Conservation (phyloP, 2,888 invertebrate species). For the Philereme transversata region DNA sequence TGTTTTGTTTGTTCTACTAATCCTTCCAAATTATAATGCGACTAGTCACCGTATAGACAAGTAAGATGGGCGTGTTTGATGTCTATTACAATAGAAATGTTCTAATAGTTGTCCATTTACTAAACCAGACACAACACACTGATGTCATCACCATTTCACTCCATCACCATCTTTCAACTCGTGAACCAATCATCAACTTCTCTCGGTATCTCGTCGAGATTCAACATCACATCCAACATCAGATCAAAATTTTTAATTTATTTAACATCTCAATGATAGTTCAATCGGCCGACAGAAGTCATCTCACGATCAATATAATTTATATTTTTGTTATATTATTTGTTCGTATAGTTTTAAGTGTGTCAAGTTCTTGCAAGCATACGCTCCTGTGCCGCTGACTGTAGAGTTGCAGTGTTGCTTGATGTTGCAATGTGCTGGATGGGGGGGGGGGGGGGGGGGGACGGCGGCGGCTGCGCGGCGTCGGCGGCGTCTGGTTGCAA, state of each 20-base stretch:
- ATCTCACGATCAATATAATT: conserved; percentile 70
- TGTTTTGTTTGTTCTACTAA: conserved; percentile 33
- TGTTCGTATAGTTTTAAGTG: conserved; percentile 71
- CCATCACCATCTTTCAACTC: conserved; percentile 50
- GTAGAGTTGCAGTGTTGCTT: neutral
- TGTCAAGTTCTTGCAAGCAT: conserved; percentile 63
- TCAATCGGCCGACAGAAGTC: conserved; percentile 58
- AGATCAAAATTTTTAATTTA: conserved; percentile 46
- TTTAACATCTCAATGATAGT: conserved; percentile 50
- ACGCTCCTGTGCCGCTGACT: conserved; percentile 44
- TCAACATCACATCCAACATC: conserved; percentile 39
- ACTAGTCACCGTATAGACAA: conserved; percentile 27
- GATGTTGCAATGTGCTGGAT: neutral
- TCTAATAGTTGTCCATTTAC: conserved; percentile 42
- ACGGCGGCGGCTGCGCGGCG: too few species aligned
- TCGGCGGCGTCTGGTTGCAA: conserved; percentile 49
- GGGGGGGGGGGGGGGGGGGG: too few species aligned
- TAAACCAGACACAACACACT: conserved; percentile 75
- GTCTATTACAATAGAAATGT: conserved; percentile 35
- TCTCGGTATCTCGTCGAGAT: conserved; percentile 14
- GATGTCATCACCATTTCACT: conserved; percentile 60
- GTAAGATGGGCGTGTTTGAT: conserved; percentile 31
- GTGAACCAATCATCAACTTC: conserved; percentile 38
- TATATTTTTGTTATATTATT: conserved; percentile 69
- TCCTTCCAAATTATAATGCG: conserved; percentile 29